Evolutionary conservation across 1,140 invertebrate genomes (phyloP).

Genomic region (Leptinotarsa undecemlineata): DNA sequence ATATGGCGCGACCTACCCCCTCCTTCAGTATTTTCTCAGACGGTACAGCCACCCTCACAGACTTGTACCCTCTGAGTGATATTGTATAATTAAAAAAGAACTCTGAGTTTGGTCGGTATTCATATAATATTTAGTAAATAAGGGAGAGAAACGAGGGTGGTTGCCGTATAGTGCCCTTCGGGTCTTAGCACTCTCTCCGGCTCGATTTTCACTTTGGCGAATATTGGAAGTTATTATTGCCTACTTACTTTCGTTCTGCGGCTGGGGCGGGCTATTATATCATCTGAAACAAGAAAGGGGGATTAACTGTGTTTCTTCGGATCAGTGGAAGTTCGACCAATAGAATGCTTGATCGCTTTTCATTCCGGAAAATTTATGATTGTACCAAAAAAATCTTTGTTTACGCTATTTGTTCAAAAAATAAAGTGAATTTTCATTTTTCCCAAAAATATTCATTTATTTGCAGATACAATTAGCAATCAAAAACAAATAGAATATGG

Average conservation of each 20-base stretch:
- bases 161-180: slow-evolving; percentile 13
- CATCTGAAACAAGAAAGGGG: slow-evolving; percentile 26
- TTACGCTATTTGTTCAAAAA: too few relatives aligned
- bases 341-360: too few relatives aligned
- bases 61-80: slow-evolving; percentile 13
- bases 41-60: background rate
- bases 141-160: slow-evolving; percentile 26
- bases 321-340: too few relatives aligned
- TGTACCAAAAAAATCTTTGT: too few relatives aligned
- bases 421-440: too few relatives aligned
- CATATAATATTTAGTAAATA: slow-evolving; percentile 33
- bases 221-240: slow-evolving; percentile 28
- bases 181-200: slow-evolving; percentile 18
- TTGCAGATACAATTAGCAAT: too few relatives aligned
- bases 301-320: background rate
- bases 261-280: slow-evolving; percentile 19
- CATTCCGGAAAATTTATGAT: too few relatives aligned
- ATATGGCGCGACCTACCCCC: slow-evolving; percentile 12
- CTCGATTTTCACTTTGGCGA: slow-evolving; percentile 23
- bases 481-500: too few relatives aligned
- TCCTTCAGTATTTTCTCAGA: background rate
- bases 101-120: slow-evolving; percentile 29
- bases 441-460: too few relatives aligned
- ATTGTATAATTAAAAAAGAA: slow-evolving; percentile 33
- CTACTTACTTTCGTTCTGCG: slow-evolving; percentile 29